Evolutionary conservation across 2,797 vertebrate genomes (phyloP).

Genomic region (Enteromius viviparus): DNA sequence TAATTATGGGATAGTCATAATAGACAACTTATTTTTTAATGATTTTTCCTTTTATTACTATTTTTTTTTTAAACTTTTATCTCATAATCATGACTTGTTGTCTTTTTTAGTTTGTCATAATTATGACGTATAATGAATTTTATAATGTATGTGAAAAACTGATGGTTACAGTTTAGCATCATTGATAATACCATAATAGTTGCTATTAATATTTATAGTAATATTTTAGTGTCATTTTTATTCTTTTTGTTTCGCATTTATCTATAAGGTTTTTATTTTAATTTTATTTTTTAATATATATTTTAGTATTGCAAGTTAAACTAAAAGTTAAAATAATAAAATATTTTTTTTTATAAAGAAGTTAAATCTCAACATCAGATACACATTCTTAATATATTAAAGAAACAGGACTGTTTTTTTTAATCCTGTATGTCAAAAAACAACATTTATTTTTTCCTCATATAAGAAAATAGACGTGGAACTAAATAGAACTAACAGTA

Average conservation of each 20-base stretch:
- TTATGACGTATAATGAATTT: neutral
- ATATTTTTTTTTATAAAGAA: neutral
- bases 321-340: neutral
- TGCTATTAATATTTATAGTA: neutral
- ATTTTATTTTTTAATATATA: neutral
- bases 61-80: neutral
- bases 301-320: neutral
- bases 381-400: no score
- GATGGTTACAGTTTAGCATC: neutral
- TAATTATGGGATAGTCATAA: neutral
- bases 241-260: neutral
- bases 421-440: neutral
- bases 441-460: neutral
- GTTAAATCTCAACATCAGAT: neutral
- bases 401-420: neutral
- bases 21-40: neutral
- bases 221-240: neutral
- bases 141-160: neutral
- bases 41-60: neutral
- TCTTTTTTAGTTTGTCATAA: neutral
- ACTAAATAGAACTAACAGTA: neutral
- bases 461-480: neutral
- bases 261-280: neutral
- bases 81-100: neutral
- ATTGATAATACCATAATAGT: neutral